A percentile compares a stretch with the other conserved stretches of the same genome.
Conservation (phyloP, 2,113 vertebrate species). For the Merops nubicus region DNA sequence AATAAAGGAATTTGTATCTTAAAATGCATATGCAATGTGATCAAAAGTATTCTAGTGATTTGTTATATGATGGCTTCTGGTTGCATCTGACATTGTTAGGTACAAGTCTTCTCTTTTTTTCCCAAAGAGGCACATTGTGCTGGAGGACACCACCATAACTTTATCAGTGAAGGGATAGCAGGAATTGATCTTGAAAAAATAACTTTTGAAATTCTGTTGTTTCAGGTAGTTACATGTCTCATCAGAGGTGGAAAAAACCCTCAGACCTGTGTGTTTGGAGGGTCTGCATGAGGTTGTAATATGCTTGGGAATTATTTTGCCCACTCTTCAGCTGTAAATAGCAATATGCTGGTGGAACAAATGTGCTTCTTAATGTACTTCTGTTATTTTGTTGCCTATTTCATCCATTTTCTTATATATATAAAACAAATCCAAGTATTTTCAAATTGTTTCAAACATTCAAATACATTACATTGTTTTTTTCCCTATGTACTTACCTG, state of each 20-base stretch:
- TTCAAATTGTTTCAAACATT: background rate
- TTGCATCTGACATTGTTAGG: background rate
- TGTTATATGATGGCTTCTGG: background rate
- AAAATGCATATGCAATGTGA: background rate
- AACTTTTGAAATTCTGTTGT: background rate
- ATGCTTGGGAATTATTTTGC: background rate
- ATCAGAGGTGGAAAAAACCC: background rate
- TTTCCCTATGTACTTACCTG: constrained; percentile 71
- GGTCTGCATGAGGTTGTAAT: background rate
- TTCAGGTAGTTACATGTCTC: background rate
- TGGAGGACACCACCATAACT: background rate
- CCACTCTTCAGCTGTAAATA: constrained; percentile 12
- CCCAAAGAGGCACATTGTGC: background rate
- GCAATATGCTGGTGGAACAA: constrained; percentile 9
- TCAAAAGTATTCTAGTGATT: background rate
- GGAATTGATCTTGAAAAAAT: background rate
- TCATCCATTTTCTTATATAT: background rate
- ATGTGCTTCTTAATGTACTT: constrained; percentile 7
- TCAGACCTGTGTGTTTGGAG: background rate
- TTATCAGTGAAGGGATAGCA: background rate
- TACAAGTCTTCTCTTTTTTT: background rate
- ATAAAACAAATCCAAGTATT: background rate
- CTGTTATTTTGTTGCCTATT: constrained; percentile 8
- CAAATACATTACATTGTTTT: constrained; percentile 42
- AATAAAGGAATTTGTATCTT: background rate